Evolutionary conservation across 2,888 invertebrate species (phyloP), one percentile per base, ranked within the genome.

Genomic region (Archips xylosteana): DNA sequence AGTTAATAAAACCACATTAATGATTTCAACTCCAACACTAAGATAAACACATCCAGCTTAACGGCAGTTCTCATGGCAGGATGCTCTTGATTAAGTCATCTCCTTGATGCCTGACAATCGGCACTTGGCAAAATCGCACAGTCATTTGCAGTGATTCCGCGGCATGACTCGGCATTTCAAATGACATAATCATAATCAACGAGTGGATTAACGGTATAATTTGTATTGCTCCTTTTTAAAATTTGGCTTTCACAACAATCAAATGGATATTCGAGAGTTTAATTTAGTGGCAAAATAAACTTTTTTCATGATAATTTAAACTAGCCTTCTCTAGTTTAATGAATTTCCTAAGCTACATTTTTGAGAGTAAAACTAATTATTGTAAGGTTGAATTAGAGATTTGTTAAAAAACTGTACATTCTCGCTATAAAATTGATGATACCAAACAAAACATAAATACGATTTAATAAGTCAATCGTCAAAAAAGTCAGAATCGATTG

Each of bases 61-160:
- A 45, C 74, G 69, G 63, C 73, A 60, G 60, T 65, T 74, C 69
- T 59, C 64, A 64, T 57, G 63, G 15, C 73, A 81, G 81, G 82
- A 85, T 79, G 81, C 49, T 78, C 75, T 81, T 86, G 89, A 92
- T 92, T 89, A 87, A 91, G 89, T 85, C 88, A 91, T 92, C 81
- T 87, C 51, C 72, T 65, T 82, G 78, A 83, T 81, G 81, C 81
- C 82, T 82, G 79, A 82, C 79, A 79, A 82, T 83, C 82, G 82
- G 81, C 81, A 80, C 79, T 71, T 76, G 76, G 45, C 71, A 63
- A 34, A 71, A 75, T 71, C 54, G 63, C 62, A 15, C 49, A 8
- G 71, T 75, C 71, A 75, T 71, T 71, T 68, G 62, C 63, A 39
- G 59, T 60, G 70, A 74, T 66, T 71, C 66, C 49, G 39, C 51